Evolutionary conservation across 2,113 vertebrate species (phyloP).

Genomic region (Brachionichthys hirsutus): DNA sequence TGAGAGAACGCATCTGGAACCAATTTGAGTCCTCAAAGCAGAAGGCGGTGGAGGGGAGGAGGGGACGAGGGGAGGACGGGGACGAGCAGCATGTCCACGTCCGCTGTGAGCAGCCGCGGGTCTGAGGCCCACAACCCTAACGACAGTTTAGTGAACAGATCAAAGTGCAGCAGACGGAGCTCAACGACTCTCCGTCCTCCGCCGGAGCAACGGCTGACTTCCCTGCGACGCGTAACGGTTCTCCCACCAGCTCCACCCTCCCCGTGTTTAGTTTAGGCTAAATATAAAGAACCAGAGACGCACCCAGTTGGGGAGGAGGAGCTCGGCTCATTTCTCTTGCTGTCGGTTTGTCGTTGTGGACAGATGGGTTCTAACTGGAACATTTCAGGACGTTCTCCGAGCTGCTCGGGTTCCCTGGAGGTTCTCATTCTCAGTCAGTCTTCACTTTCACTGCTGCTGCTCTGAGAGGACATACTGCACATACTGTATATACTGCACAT

Average conservation of each 20-base stretch:
- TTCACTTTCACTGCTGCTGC: no score
- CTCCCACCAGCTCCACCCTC: background rate
- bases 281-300: constrained; percentile 25
- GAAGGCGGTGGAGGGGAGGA: constrained; percentile 40
- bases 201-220: constrained; percentile 16
- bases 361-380: background rate
- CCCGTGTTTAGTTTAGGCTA: constrained; percentile 17
- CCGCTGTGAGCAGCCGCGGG: constrained; percentile 48
- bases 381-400: background rate
- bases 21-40: constrained; percentile 70
- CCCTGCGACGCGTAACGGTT: constrained; percentile 16
- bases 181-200: constrained; percentile 15
- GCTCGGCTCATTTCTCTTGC: background rate
- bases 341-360: background rate
- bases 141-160: constrained; percentile 52
- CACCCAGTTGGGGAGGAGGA: background rate
- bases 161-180: constrained; percentile 39
- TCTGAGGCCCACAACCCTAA: constrained; percentile 51
- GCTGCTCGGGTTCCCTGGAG: constrained; percentile 2
- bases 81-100: constrained; percentile 49
- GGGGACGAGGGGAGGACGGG: constrained; percentile 46
- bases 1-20: constrained; percentile 78
- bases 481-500: no score
- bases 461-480: no score
- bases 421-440: no score